These are phyloP conservation scores for Erithacus rubecula DNA, from an alignment of 2,797 vertebrate species.

Conservation along the genomic window DNA sequence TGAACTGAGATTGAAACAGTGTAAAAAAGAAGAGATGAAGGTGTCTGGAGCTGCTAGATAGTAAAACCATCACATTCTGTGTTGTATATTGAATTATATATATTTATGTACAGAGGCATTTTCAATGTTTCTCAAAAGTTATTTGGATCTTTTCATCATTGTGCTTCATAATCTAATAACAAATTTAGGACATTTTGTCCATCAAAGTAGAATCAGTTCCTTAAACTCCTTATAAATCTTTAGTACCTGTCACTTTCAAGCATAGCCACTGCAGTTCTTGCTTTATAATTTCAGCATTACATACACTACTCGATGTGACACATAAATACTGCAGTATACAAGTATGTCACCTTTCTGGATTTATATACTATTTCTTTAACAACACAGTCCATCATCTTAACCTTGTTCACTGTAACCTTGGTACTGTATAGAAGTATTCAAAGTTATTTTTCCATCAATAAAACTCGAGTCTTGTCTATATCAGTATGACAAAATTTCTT, in stretches of 20 bases:
- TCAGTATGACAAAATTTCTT: neutral
- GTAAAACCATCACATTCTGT: neutral
- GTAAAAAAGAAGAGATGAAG: neutral
- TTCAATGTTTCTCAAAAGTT: neutral
- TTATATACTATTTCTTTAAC: constrained; percentile 9
- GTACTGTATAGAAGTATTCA: neutral
- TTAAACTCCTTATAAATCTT: neutral
- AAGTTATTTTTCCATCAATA: neutral
- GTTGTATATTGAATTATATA: neutral
- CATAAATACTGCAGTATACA: neutral
- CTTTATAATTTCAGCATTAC: neutral
- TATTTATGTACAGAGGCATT: neutral
- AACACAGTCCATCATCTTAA: neutral
- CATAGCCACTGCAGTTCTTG: neutral
- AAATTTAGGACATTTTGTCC: neutral
- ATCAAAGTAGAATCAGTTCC: neutral
- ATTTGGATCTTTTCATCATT: neutral
- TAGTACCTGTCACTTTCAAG: neutral
- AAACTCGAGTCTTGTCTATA: neutral
- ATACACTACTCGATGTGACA: neutral
- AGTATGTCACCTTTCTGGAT: neutral
- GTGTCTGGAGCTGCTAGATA: neutral
- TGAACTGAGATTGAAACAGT: neutral
- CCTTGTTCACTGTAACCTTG: constrained; percentile 4
- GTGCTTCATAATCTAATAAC: neutral